These are phyloP conservation scores for Eubucco bourcierii DNA, from an alignment of 2,113 vertebrate species.

Conservation along the genomic window DNA sequence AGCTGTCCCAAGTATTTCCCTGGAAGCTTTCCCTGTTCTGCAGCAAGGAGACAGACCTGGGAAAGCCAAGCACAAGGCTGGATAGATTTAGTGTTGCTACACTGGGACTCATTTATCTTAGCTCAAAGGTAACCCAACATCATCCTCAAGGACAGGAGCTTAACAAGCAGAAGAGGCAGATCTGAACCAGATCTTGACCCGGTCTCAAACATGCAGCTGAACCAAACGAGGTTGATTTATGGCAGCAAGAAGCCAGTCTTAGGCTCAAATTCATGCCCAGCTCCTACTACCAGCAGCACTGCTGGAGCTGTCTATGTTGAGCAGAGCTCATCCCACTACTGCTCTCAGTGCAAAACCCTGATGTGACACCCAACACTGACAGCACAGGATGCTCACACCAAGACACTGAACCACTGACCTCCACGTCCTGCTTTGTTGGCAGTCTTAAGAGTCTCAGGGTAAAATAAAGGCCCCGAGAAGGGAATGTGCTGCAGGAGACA, in stretches of 20 bases:
- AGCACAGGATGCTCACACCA: background rate
- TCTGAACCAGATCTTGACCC: constrained; percentile 25
- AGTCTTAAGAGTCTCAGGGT: background rate
- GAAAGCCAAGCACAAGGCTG: background rate
- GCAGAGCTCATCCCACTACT: background rate
- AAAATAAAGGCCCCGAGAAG: background rate
- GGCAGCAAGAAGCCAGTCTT: background rate
- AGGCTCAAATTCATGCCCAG: background rate
- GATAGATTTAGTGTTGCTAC: background rate
- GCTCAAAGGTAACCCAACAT: background rate
- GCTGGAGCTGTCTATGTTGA: background rate
- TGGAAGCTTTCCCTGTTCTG: background rate
- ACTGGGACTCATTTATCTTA: background rate
- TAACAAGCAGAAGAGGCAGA: background rate
- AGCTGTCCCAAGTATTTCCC: background rate
- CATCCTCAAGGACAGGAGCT: background rate
- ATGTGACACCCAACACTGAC: background rate
- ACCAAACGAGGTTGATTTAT: background rate
- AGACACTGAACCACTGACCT: background rate
- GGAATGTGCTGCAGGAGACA: background rate
- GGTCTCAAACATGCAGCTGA: background rate
- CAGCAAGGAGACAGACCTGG: background rate
- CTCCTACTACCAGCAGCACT: background rate
- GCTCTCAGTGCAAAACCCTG: background rate
- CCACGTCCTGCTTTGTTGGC: rapidly evolving